Evolutionary conservation across 92 coral and sea anemone genomes (phyloP), one percentile per base, ranked within the genome.

Genomic region (Porites divaricata): DNA sequence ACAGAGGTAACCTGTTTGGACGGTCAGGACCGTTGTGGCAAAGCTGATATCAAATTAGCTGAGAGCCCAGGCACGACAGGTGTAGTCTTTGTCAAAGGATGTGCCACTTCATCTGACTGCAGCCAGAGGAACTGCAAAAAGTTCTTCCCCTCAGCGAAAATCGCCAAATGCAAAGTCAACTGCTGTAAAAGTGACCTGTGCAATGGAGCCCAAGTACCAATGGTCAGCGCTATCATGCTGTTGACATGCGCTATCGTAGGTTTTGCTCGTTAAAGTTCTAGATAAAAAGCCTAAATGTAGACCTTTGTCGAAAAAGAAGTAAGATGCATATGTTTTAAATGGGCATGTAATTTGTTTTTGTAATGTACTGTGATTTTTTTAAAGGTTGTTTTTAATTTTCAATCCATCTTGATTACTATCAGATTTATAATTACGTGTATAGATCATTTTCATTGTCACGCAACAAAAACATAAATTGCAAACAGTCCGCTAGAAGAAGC

Each of bases 101-200:
- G 58, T 54, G 1, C 58, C 58, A 54, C 12, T 11, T 8, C 58
- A 54, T 54, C 58, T 10, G 10, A 12, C 1, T 21, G 62, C 35
- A 49, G 77, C 53, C 65, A 89, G 41, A 45, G 73, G 12, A 76
- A 45, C 13, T 74, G 48, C 41, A 75, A 59, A 54, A 11, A 54
- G 13, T 54, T 54, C 15, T 0, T 72, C 48, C 25, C 53, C 49
- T 11, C 70, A 81, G 54, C 24, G 63, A 71, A 17, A 8, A 28
- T 8, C 22, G 49, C 75, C 49, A 67, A 78, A 9, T 89, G 92
- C 67, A 72, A 71, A 2, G 86, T 80, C 56, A 35, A 85, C 57
- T 89, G 89, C 74, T 89, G 92, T 51, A 58, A 49, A 13, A 86
- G 89, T 17, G 56, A 79, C 23, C 53, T 65, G 59, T 89, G 92